These are phyloP conservation scores for Ia io DNA, from an alignment of 2,113 vertebrate species.

Conservation along the genomic window DNA sequence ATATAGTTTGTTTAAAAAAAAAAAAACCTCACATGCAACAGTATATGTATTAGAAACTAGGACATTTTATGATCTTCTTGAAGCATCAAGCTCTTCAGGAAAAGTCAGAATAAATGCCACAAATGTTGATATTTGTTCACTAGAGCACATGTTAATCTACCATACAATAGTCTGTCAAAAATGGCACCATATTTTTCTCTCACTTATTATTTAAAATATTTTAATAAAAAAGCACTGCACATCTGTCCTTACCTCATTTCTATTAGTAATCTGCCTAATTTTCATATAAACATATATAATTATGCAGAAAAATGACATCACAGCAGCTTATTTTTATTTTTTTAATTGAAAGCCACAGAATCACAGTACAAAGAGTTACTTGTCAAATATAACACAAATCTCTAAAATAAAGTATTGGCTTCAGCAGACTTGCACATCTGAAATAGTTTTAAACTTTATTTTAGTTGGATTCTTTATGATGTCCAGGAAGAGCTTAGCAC, in stretches of 20 bases:
- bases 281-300: slow-evolving; percentile 18
- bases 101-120: background rate
- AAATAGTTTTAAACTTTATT: slow-evolving; percentile 72
- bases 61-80: background rate
- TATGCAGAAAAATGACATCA: slow-evolving; percentile 58
- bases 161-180: slow-evolving; percentile 23
- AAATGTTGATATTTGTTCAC: slow-evolving; percentile 33
- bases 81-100: background rate
- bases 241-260: background rate
- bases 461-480: slow-evolving; percentile 65
- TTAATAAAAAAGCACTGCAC: slow-evolving; percentile 44
- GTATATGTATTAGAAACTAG: background rate
- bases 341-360: slow-evolving; percentile 54
- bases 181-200: background rate
- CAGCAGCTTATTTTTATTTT: slow-evolving; percentile 42
- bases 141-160: slow-evolving; percentile 15
- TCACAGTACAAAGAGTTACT: slow-evolving; percentile 62
- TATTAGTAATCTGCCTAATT: slow-evolving; percentile 50
- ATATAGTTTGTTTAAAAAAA: background rate
- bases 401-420: slow-evolving; percentile 67
- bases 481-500: slow-evolving; percentile 53
- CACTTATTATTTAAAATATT: slow-evolving; percentile 24
- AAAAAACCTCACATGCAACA: background rate
- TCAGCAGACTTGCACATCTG: slow-evolving; percentile 56
- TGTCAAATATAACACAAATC: slow-evolving; percentile 63